Conservation (phyloP, 2,113 vertebrate genomes). For the Hirundichthys speculiger region DNA sequence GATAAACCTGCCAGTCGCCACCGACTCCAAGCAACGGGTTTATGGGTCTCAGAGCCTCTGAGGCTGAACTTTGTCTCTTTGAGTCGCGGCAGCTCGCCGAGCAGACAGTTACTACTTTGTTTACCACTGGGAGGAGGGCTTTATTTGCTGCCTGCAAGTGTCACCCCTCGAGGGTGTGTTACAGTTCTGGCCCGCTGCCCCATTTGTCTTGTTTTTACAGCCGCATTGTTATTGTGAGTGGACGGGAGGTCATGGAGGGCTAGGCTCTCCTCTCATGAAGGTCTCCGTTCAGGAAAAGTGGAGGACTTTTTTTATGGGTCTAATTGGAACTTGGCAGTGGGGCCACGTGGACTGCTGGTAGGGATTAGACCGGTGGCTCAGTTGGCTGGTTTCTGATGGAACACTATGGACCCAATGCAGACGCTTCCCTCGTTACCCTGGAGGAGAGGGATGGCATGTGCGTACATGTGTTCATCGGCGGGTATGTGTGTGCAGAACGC, state of each 20-base stretch:
- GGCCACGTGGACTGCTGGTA: constrained; percentile 65
- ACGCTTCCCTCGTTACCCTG: constrained; percentile 74
- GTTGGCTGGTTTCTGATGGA: constrained; percentile 76
- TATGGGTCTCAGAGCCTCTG: constrained; percentile 11
- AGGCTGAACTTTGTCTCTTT: constrained; percentile 26
- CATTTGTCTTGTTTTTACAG: constrained; percentile 55
- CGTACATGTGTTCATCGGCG: constrained; percentile 22
- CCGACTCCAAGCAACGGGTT: constrained; percentile 4
- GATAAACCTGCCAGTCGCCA: constrained; percentile 31
- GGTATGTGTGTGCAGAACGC: constrained; percentile 40
- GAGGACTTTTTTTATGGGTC: constrained; percentile 47
- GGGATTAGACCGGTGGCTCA: constrained; percentile 75
- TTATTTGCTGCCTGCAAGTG: constrained; percentile 47
- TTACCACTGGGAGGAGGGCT: constrained; percentile 19
- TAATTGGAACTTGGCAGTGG: constrained; percentile 78
- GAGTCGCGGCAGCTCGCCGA: constrained; percentile 16
- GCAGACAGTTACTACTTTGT: constrained; percentile 40
- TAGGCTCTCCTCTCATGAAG: constrained; percentile 55
- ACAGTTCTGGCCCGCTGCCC: constrained; percentile 51
- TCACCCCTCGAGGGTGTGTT: constrained; percentile 46
- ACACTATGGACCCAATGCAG: constrained; percentile 66
- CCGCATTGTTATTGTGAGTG: constrained; percentile 47
- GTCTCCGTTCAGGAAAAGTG: constrained; percentile 45
- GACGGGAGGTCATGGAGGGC: constrained; percentile 56
- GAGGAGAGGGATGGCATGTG: constrained; percentile 53